A percentile compares a stretch with the other conserved stretches of the same genome.
Conservation (phyloP, 2,888 invertebrate genomes). For the Eilema depressum region DNA sequence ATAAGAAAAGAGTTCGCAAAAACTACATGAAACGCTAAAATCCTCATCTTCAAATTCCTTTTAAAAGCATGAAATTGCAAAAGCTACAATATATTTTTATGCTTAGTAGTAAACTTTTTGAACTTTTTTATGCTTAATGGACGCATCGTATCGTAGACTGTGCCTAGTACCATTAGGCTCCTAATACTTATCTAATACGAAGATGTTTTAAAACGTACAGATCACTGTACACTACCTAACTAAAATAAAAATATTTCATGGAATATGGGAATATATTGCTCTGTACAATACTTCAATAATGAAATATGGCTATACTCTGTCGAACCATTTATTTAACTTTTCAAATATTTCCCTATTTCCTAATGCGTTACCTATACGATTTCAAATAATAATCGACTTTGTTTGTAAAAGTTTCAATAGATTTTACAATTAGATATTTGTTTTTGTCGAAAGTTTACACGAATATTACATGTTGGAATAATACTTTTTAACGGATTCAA, state of each 20-base stretch:
- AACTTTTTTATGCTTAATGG: background rate
- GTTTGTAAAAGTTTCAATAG: no score
- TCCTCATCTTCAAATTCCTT: background rate
- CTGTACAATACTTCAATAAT: background rate
- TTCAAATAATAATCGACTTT: no score
- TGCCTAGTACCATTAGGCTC: background rate
- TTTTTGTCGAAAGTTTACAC: no score
- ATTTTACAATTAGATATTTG: no score
- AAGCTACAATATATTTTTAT: background rate
- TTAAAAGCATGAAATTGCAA: background rate
- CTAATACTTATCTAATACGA: slow-evolving; percentile 1
- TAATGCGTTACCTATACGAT: no score
- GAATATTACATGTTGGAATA: no score
- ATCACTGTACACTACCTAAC: background rate
- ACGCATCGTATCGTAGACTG: background rate
- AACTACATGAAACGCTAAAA: background rate
- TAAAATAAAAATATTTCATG: background rate
- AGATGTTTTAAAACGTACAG: slow-evolving; percentile 9
- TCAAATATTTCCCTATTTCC: no score
- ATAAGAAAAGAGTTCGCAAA: background rate
- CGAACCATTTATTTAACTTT: no score
- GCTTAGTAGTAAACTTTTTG: background rate
- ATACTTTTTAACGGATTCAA: no score
- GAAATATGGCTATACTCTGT: background rate
- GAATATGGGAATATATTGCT: background rate